Conservation (phyloP, 2,888 invertebrate species). For the Phlogophora meticulosa region DNA sequence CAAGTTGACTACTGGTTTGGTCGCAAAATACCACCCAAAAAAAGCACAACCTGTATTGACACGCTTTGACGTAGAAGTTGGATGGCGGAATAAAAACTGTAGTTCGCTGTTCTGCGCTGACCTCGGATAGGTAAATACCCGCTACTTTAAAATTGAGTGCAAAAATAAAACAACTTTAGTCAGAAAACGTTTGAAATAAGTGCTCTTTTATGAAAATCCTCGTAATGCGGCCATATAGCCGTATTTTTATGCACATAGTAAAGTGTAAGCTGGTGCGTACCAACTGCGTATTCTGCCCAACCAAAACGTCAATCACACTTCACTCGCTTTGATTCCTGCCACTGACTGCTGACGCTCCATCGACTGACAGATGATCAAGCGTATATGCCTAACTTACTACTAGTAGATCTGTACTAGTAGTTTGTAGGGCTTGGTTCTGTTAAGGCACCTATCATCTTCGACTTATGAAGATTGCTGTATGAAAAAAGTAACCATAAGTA, state of each 20-base stretch:
- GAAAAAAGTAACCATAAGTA: too few relatives aligned
- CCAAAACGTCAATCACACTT: conserved; percentile 51
- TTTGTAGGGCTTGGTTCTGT: neutral
- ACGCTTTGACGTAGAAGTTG: conserved; percentile 59
- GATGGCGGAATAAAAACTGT: conserved; percentile 55
- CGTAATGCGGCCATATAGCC: neutral
- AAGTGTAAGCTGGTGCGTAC: conserved; percentile 7
- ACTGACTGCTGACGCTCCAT: conserved; percentile 21
- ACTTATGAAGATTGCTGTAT: too few relatives aligned
- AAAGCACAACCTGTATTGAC: conserved; percentile 53
- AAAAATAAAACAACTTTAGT: conserved; percentile 18
- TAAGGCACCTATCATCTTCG: neutral
- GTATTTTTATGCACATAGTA: neutral
- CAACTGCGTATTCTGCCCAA: neutral
- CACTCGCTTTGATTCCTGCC: conserved; percentile 27
- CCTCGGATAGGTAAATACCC: conserved; percentile 33
- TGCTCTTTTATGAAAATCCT: conserved; percentile 12
- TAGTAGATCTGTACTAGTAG: too few relatives aligned
- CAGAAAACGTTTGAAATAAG: conserved; percentile 13
- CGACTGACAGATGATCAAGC: conserved; percentile 30
- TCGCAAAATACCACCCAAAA: conserved; percentile 56
- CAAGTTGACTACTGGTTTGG: conserved; percentile 53
- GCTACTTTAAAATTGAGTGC: conserved; percentile 36
- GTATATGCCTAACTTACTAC: conserved; percentile 3
- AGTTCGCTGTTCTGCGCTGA: conserved; percentile 35